Conservation (phyloP, 2,888 invertebrate genomes). For the Agelastica alni region DNA sequence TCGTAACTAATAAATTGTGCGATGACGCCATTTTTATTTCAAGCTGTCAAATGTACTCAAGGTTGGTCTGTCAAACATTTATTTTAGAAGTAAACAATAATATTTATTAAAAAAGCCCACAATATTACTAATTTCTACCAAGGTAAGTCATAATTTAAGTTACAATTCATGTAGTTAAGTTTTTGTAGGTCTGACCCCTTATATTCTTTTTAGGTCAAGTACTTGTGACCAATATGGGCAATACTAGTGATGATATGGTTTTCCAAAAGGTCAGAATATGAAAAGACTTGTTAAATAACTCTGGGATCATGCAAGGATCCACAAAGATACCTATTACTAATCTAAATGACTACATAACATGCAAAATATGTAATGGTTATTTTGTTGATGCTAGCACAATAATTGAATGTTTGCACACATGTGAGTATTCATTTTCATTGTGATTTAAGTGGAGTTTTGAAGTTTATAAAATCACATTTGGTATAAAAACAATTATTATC, state of each 20-base stretch:
- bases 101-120: slow-evolving; percentile 40
- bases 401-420: slow-evolving; percentile 77
- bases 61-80: slow-evolving; percentile 49
- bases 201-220: slow-evolving; percentile 50
- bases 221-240: slow-evolving; percentile 52
- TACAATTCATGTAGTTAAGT: slow-evolving; percentile 1
- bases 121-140: slow-evolving; percentile 16
- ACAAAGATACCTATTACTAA: slow-evolving; percentile 57
- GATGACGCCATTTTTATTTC: slow-evolving; percentile 49
- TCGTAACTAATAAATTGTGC: too few relatives aligned
- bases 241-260: slow-evolving; percentile 22
- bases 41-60: slow-evolving; percentile 49
- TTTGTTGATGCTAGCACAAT: slow-evolving; percentile 80
- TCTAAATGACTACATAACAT: slow-evolving; percentile 70
- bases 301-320: slow-evolving; percentile 55
- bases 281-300: slow-evolving; percentile 32
- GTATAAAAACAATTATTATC: too few relatives aligned
- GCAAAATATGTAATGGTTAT: slow-evolving; percentile 74
- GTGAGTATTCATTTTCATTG: slow-evolving; percentile 65
- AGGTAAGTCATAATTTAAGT: slow-evolving; percentile 8
- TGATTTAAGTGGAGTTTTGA: too few relatives aligned
- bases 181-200: slow-evolving; percentile 3
- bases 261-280: slow-evolving; percentile 38
- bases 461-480: too few relatives aligned
- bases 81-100: slow-evolving; percentile 53